Percentiles rank a stretch among this genome's conserved stretches.
Conservation (phyloP, 2,888 invertebrate genomes). For the Hybos culiciformis region DNA sequence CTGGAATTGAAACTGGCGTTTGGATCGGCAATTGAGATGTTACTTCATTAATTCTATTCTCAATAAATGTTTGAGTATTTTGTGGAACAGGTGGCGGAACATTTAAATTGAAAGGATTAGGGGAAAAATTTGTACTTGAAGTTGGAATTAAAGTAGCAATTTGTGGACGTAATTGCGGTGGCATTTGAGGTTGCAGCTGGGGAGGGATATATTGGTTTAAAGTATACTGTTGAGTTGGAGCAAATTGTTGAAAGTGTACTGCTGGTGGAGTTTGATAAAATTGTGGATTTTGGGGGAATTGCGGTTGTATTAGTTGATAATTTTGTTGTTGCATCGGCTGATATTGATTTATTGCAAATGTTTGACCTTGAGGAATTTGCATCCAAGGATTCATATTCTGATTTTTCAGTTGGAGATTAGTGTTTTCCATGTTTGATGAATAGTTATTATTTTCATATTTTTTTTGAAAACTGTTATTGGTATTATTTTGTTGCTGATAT, state of each 20-base stretch:
- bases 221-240: conserved; percentile 26
- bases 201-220: conserved; percentile 22
- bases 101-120: conserved; percentile 18
- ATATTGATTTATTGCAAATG: no score
- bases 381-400: no score
- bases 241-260: conserved; percentile 28
- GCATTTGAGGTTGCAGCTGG: conserved; percentile 18
- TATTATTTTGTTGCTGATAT: no score
- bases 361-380: no score
- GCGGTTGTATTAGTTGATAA: conserved; percentile 19
- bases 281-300: conserved; percentile 8
- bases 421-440: no score
- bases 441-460: no score
- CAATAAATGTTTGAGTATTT: conserved; percentile 12
- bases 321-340: conserved; percentile 12
- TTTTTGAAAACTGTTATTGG: no score
- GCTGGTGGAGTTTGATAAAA: conserved; percentile 1
- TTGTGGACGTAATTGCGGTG: conserved; percentile 16
- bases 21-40: conserved; percentile 8
- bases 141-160: conserved; percentile 13
- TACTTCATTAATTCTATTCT: conserved; percentile 30
- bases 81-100: conserved; percentile 13
- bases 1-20: neutral
- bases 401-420: no score
- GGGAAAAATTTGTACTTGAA: conserved; percentile 9